Conservation (phyloP, 1,140 invertebrate genomes). For the Leptoteleia sp. region DNA sequence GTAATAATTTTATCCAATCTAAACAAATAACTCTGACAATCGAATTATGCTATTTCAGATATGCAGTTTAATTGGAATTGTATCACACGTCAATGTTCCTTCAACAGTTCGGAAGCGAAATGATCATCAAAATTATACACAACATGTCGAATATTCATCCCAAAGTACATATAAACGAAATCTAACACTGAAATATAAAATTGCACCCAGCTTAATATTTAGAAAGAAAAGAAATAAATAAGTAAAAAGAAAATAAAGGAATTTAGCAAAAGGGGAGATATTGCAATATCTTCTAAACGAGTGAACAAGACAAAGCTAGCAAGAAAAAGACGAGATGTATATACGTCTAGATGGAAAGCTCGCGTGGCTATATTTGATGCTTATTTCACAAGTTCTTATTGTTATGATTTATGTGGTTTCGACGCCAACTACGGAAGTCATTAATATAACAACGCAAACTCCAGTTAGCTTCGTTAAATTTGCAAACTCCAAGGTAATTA, state of each 20-base stretch:
- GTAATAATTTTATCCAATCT: neutral
- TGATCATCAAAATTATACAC: conserved; percentile 20
- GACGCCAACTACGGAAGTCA: conserved; percentile 74
- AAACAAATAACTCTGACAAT: neutral
- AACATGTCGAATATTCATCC: conserved; percentile 27
- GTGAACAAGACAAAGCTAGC: neutral
- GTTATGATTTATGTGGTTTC: conserved; percentile 78
- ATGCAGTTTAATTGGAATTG: conserved; percentile 31
- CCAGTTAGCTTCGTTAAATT: conserved; percentile 76
- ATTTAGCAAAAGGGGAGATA: no score
- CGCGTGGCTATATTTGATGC: conserved; percentile 76
- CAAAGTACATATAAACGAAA: conserved; percentile 28
- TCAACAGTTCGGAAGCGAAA: conserved; percentile 29
- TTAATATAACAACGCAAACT: conserved; percentile 67
- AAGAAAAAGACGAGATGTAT: conserved; percentile 75
- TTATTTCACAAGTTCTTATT: conserved; percentile 78
- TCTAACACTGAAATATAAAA: conserved; percentile 39
- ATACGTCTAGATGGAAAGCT: conserved; percentile 78
- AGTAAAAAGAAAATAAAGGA: conserved; percentile 10
- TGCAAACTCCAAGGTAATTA: conserved; percentile 70
- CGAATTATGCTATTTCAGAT: conserved; percentile 24
- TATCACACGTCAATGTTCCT: conserved; percentile 33
- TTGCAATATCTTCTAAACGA: conserved; percentile 1
- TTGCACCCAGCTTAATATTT: conserved; percentile 21
- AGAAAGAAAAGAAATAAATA: conserved; percentile 20